phyloP scores from a whole-genome alignment of 2,888 invertebrate genomes.

The Chrysolina haemoptera region DNA sequence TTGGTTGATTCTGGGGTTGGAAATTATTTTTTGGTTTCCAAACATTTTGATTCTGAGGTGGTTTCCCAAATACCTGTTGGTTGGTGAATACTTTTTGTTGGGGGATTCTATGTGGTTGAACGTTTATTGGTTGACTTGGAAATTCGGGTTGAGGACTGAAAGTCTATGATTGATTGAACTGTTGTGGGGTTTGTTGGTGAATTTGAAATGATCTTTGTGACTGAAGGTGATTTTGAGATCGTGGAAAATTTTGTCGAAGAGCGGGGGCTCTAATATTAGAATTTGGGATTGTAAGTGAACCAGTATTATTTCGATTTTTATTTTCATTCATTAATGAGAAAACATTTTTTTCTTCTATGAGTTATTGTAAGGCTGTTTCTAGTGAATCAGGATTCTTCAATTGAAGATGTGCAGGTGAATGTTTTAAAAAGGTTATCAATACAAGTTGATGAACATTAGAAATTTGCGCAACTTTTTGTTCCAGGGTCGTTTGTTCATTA shows the following conservation, averaged over 20 bases:
- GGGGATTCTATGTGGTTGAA: background rate
- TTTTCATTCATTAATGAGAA: background rate
- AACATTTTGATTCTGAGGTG: conserved; percentile 1
- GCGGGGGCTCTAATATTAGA: background rate
- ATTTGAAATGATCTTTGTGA: background rate
- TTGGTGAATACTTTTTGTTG: conserved; percentile 15
- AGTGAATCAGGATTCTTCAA: conserved; percentile 7
- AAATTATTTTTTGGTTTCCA: conserved; percentile 20
- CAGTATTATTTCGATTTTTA: background rate
- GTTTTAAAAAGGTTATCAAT: background rate
- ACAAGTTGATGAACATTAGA: background rate
- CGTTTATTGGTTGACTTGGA: conserved; percentile 5
- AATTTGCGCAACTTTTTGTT: background rate
- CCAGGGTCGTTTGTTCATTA: background rate
- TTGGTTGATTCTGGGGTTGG: conserved; percentile 6
- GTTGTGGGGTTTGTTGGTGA: background rate
- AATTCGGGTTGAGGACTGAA: background rate
- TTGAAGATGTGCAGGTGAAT: background rate
- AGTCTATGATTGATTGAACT: background rate
- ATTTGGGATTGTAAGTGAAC: background rate
- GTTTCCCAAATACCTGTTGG: background rate
- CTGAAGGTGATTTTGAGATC: background rate
- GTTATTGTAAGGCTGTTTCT: background rate
- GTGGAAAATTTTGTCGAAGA: background rate
- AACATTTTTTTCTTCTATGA: background rate